Evolutionary conservation across 2,113 vertebrate species (phyloP).

Genomic region (Hemichromis elongatus): DNA sequence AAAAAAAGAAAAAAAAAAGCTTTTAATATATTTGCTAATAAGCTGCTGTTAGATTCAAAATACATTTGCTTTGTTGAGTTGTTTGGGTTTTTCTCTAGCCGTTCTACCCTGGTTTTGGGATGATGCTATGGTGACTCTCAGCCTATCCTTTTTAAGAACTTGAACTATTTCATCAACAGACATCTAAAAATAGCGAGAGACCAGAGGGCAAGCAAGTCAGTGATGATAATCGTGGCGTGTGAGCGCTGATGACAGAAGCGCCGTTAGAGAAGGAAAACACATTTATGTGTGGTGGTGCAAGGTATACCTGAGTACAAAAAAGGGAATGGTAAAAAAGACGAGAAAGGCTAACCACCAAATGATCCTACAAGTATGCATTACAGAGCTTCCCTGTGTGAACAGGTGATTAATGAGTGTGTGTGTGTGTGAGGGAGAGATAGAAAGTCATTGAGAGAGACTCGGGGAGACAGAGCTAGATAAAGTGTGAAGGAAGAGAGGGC

Average conservation of each 20-base stretch:
- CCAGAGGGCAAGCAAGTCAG: slow-evolving; percentile 3
- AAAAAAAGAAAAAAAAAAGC: not conserved
- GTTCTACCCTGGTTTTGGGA: not conserved
- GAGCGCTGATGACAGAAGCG: not conserved
- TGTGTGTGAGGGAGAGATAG: not conserved
- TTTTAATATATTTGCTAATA: not conserved
- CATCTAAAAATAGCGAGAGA: slow-evolving; percentile 47
- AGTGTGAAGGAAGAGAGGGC: slow-evolving; percentile 10
- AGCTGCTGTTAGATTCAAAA: not conserved
- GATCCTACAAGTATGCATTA: not conserved
- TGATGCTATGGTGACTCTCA: not conserved
- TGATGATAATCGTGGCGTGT: slow-evolving; percentile 1
- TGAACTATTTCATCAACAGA: slow-evolving; percentile 49
- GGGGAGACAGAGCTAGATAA: slow-evolving; percentile 5
- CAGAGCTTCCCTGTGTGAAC: not conserved
- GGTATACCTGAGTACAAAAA: not conserved
- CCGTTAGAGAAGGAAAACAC: not conserved
- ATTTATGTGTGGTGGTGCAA: not conserved
- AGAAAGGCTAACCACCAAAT: not conserved
- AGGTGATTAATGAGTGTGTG: slow-evolving; percentile 34
- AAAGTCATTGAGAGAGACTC: not conserved
- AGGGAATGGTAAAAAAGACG: not conserved
- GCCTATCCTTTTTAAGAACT: slow-evolving; percentile 57
- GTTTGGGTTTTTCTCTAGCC: slow-evolving; percentile 15
- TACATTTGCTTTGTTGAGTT: not conserved